Conservation (phyloP, 2,797 vertebrate species). For the Hippoglossus hippoglossus region DNA sequence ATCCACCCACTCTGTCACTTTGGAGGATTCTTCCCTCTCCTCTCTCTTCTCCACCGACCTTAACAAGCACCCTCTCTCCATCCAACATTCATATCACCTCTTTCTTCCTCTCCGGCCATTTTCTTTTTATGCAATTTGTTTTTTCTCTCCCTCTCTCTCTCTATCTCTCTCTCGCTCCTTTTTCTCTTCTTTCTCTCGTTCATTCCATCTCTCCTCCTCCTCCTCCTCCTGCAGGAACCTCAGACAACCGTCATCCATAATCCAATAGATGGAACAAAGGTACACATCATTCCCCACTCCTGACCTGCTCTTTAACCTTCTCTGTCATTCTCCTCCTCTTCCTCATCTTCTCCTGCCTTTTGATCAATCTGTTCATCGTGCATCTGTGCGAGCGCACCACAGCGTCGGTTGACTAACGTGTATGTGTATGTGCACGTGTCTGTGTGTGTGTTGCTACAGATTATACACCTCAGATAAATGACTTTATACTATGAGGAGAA, state of each 20-base stretch:
- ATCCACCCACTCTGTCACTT: constrained; percentile 61
- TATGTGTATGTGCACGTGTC: constrained; percentile 6
- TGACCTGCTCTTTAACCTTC: constrained; percentile 41
- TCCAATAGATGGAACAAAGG: constrained; percentile 94
- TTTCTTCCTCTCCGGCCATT: constrained; percentile 56
- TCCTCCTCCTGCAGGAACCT: constrained; percentile 85
- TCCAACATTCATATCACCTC: constrained; percentile 83
- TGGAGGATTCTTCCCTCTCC: constrained; percentile 44
- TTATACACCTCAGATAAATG: constrained; percentile 2
- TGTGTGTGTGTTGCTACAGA: constrained; percentile 4
- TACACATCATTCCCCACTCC: constrained; percentile 75
- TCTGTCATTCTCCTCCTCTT: constrained; percentile 56
- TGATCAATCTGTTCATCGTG: constrained; percentile 56
- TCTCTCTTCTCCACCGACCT: constrained; percentile 38
- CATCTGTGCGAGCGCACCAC: constrained; percentile 49
- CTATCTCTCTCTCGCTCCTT: constrained; percentile 1
- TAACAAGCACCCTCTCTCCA: constrained; percentile 79
- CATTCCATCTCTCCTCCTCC: constrained; percentile 73
- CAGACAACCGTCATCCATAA: constrained; percentile 99
- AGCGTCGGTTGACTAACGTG: constrained; percentile 21
- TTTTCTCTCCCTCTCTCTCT: constrained; percentile 45
- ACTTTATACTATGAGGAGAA: constrained; percentile 1
- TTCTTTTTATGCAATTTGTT: constrained; percentile 49
- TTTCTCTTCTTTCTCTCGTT: constrained; percentile 40
- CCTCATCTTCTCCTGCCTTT: constrained; percentile 46